phyloP scores from a whole-genome alignment of 2,888 invertebrate genomes.

The Thelaira solivaga region DNA sequence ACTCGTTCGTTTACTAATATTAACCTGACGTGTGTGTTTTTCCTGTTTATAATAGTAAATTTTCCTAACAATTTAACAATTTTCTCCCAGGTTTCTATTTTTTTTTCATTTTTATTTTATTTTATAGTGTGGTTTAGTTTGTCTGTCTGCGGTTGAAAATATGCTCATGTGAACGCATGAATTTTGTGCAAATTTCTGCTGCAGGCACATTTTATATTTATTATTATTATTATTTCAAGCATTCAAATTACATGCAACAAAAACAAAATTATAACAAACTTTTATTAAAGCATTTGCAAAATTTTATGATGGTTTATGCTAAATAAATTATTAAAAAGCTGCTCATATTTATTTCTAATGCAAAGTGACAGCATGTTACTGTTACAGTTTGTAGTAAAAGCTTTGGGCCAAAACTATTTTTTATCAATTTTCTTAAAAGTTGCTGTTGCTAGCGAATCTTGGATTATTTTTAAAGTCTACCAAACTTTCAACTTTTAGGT shows the following conservation, averaged over 20 bases:
- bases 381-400: conserved; percentile 2
- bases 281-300: conserved; percentile 9
- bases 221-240: conserved; percentile 28
- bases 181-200: conserved; percentile 39
- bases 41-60: conserved; percentile 21
- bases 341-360: conserved; percentile 1
- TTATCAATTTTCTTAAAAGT: too few species aligned
- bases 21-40: neutral
- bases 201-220: conserved; percentile 36
- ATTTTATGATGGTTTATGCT: conserved; percentile 52
- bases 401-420: too few species aligned
- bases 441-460: too few species aligned
- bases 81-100: conserved; percentile 3
- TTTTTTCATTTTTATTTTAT: conserved; percentile 23
- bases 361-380: neutral
- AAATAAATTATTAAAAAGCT: conserved; percentile 51
- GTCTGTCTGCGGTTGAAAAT: conserved; percentile 59
- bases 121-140: conserved; percentile 58
- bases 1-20: neutral
- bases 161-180: conserved; percentile 40
- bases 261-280: neutral
- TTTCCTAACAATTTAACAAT: conserved; percentile 50
- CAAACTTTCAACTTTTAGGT: too few species aligned
- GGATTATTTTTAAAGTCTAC: too few species aligned
- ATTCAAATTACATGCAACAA: conserved; percentile 7